Evolutionary conservation across 2,888 invertebrate genomes (phyloP), one percentile per base, ranked within the genome.

Genomic region (Carterocephalus palaemon): DNA sequence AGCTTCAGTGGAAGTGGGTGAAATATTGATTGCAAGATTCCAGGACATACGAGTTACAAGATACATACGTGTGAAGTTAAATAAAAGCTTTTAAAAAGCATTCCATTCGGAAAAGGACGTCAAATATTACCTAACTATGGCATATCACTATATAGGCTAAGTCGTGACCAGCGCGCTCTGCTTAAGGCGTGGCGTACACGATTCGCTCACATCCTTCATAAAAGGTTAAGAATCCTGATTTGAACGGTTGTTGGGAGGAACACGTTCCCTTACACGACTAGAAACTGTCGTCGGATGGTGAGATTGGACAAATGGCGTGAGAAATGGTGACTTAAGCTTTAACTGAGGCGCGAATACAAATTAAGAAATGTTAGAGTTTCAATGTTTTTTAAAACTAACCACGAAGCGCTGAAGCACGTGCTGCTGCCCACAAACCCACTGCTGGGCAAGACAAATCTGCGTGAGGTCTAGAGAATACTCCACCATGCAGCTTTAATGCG

Each of bases 121-220:
- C 36, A 36, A 16, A 9, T 16, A 12, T 37, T 24, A 37, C 36
- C 13, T 37, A 23, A 37, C 20, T 32, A 19, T 5, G 20, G 20
- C 19, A 33, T 29, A 29, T 3, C 9, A 31, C 17, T 19, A 23
- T 23, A 16, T 37, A 23, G 16, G 31, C 12, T 6, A 3, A 39
- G 26, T 56, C 52, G 56, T 52, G 57, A 53, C 49, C 42, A 16
- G 38, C 26, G 43, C 34, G 9, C 24, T 29, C 17, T 19, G 41
- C 17, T 26, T 48, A 37, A 51, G 56, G 57, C 51, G 55, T 47
- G 50, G 56, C 24, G 12, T 43, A 48, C 51, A 54, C 19, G 31
- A 45, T 48, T 45, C 20, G 37, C 28, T 47, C 42, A 32, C 48
- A 36, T 46, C 36, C 43, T 46, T 42, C 39, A 41, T 42, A 49